Conservation (phyloP, 92 coral and sea anemone genomes). For the Zoanthus solanderi region DNA sequence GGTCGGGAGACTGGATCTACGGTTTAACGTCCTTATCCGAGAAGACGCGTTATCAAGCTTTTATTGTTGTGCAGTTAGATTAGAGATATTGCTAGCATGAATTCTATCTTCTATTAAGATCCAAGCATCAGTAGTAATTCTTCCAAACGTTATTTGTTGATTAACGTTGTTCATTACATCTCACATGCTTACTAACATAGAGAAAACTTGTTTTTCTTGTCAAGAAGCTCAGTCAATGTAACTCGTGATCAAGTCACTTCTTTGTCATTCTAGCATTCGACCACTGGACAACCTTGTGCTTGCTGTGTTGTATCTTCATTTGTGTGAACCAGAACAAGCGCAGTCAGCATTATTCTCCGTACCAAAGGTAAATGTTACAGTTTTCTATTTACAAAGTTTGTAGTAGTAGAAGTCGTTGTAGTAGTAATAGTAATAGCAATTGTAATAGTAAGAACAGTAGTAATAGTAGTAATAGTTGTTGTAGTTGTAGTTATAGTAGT, state of each 20-base stretch:
- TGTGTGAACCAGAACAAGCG: constrained; percentile 93
- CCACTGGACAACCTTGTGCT: constrained; percentile 88
- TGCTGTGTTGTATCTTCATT: constrained; percentile 84
- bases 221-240: no score
- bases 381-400: not conserved
- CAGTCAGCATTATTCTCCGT: constrained; percentile 73
- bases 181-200: not conserved
- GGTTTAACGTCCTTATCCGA: no score
- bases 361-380: constrained; percentile 67
- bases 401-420: not conserved
- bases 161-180: not conserved
- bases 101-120: no score
- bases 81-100: no score
- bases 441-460: not conserved
- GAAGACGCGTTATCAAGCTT: no score
- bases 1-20: no score
- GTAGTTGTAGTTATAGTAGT: not conserved
- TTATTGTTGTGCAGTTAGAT: not conserved
- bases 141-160: not conserved
- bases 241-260: no score
- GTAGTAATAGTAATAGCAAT: not conserved
- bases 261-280: constrained; percentile 56
- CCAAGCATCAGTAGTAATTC: no score
- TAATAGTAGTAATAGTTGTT: not conserved
- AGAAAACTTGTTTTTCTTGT: no score